phyloP scores from a whole-genome alignment of 2,797 vertebrate genomes.

The Typhlichthys eigenmanni region DNA sequence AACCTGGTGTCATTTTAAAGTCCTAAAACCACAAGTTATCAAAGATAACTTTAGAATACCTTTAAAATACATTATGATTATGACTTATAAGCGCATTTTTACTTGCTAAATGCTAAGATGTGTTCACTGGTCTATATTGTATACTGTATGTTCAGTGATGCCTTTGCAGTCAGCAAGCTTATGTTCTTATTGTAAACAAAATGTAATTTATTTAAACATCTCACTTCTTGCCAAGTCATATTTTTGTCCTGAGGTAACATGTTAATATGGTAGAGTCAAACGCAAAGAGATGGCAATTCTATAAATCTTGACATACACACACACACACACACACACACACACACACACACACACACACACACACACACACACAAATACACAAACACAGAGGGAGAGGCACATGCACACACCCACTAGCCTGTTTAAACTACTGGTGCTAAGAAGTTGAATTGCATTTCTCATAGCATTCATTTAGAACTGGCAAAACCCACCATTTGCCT shows the following conservation, averaged over 20 bases:
- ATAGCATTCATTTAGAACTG: slow-evolving; percentile 85
- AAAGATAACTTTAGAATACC: too few relatives aligned
- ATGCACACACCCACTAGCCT: slow-evolving; percentile 56
- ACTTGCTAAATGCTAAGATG: too few relatives aligned
- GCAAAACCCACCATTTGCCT: slow-evolving; percentile 82
- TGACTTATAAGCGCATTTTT: too few relatives aligned
- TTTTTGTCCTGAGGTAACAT: slow-evolving; percentile 57
- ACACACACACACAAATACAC: slow-evolving; percentile 14
- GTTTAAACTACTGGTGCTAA: slow-evolving; percentile 91
- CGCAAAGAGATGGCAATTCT: slow-evolving; percentile 58
- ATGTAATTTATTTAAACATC: slow-evolving; percentile 41
- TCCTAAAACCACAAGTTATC: too few relatives aligned
- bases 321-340: slow-evolving; percentile 26
- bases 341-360: slow-evolving; percentile 17
- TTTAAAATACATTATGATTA: too few relatives aligned
- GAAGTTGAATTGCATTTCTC: slow-evolving; percentile 97
- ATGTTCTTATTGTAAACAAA: slow-evolving; percentile 15
- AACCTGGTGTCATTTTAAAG: too few relatives aligned
- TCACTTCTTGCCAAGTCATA: slow-evolving; percentile 46
- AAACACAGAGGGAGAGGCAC: slow-evolving; percentile 35
- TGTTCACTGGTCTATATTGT: too few relatives aligned
- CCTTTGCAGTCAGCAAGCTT: slow-evolving; percentile 9
- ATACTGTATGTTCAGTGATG: too few relatives aligned
- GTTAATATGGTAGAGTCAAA: slow-evolving; percentile 57
- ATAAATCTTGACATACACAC: not conserved